Evolutionary conservation across 2,888 invertebrate genomes (phyloP).

Genomic region (Watsonalla cultraria): DNA sequence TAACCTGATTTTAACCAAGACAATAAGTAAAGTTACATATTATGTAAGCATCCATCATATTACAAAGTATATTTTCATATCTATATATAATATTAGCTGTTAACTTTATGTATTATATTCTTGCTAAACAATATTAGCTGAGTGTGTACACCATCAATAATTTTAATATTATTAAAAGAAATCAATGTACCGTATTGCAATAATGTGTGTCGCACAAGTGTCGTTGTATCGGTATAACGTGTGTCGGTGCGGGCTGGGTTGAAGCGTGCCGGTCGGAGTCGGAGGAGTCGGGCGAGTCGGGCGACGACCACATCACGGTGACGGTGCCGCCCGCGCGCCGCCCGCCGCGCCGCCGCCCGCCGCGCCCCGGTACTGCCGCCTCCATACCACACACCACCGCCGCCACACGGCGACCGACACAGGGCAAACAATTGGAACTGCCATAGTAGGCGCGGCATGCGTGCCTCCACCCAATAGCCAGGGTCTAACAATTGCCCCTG

Average conservation of each 20-base stretch:
- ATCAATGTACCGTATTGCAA: too few species aligned
- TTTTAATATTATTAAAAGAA: too few species aligned
- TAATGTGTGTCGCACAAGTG: neutral
- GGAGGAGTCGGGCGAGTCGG: slow-evolving; percentile 76
- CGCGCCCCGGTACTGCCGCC: slow-evolving; percentile 7
- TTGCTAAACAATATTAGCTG: too few species aligned
- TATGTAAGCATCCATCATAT: too few species aligned
- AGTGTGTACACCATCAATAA: too few species aligned
- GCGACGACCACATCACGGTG: slow-evolving; percentile 78
- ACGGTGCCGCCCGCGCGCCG: slow-evolving; percentile 65
- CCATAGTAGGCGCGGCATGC: slow-evolving; percentile 41
- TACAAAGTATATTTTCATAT: too few species aligned
- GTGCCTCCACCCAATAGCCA: too few species aligned
- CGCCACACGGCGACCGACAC: slow-evolving; percentile 6
- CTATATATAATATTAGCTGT: too few species aligned
- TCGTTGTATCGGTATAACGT: neutral
- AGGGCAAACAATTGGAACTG: slow-evolving; percentile 9
- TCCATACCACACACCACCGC: slow-evolving; percentile 10
- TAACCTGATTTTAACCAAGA: too few species aligned
- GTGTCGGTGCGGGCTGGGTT: neutral
- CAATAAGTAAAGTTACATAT: too few species aligned
- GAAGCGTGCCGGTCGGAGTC: slow-evolving; percentile 27
- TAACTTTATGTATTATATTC: too few species aligned
- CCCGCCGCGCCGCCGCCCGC: slow-evolving; percentile 21
- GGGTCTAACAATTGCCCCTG: too few species aligned